Base-by-base conservation (phyloP, 2,888 invertebrate species). In the Sicus ferrugineus region DNA sequence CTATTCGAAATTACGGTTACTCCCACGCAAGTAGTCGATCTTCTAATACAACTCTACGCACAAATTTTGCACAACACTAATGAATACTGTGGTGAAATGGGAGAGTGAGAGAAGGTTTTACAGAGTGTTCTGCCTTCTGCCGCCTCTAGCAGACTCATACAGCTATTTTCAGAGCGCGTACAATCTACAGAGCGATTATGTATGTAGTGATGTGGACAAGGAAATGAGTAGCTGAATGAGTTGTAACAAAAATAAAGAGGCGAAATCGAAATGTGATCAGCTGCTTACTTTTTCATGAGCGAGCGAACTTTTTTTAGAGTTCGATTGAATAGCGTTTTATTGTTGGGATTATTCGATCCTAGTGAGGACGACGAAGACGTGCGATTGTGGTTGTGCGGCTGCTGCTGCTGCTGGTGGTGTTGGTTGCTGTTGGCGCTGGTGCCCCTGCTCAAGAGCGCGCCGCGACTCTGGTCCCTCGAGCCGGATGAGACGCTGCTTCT, bases 291-390 rank as follows among this genome's bases (percentile, higher is more conserved):
- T 81, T 86, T 86, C 73, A 90, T 92, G 83, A 93, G 88, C 87
- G 91, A 91, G 87, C 92, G 90, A 85, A 93, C 91, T 89, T 93
- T 93, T 86, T 92, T 92, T 77, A 93, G 91, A 86, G 92, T 93
- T 84, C 91, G 88, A 88, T 94, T 93, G 90, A 94, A 92, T 84
- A 94, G 93, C 85, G 93, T 93, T 82, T 90, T 90, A 76, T 78
- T 78, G 70, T 76, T 78, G 63, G 79, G 77, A 67, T 69, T 74
- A 68, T 84, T 90, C 16, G 72, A 76, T 73, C 79, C 79, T 69
- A 79, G 75, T 59, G 79, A 79, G 48, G 79, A 77, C 38, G 76
- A 77, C 68, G 79, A 79, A 56, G 79, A 77, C 71, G 79, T 78
- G 72, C 73, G 77, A 73, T 58, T 34, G 3, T 62, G 50, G 38